Percentiles rank a stretch among this genome's conserved stretches.
These are phyloP conservation scores for Larimichthys crocea DNA, from an alignment of 2,113 vertebrate genomes.

Conservation along the genomic window DNA sequence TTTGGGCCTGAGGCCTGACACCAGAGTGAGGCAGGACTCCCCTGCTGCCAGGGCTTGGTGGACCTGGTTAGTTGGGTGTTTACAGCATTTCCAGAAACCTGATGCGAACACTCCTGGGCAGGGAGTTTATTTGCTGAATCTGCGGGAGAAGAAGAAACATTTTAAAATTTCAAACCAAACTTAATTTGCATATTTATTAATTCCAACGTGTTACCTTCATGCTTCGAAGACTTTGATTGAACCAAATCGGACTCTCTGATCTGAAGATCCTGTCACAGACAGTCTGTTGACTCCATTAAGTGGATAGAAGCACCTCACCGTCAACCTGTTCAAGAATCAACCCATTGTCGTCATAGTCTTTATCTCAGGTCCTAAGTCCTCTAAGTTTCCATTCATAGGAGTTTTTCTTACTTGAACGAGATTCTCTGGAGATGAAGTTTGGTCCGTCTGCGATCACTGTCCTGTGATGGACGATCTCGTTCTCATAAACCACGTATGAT, in stretches of 20 bases:
- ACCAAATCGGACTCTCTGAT: constrained; percentile 50
- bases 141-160: not conserved
- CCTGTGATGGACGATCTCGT: constrained; percentile 71
- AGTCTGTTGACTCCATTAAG: constrained; percentile 54
- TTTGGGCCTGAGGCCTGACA: not conserved
- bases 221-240: constrained; percentile 54
- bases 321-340: constrained; percentile 60
- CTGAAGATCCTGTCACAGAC: constrained; percentile 41
- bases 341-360: not conserved
- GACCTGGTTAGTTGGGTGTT: not conserved
- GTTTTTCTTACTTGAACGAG: constrained; percentile 70
- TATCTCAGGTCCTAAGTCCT: not conserved
- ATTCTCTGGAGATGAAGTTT: constrained; percentile 67
- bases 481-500: constrained; percentile 69
- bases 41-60: not conserved
- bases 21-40: not conserved
- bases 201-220: constrained; percentile 22
- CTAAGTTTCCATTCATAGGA: not conserved
- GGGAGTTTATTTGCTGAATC: not conserved
- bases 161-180: not conserved
- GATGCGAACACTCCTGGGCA: not conserved
- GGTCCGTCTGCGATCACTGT: constrained; percentile 55
- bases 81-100: not conserved
- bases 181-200: not conserved
- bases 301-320: constrained; percentile 74